Base-by-base conservation (phyloP, 2,113 vertebrate species). In the Poicephalus meyeri region DNA sequence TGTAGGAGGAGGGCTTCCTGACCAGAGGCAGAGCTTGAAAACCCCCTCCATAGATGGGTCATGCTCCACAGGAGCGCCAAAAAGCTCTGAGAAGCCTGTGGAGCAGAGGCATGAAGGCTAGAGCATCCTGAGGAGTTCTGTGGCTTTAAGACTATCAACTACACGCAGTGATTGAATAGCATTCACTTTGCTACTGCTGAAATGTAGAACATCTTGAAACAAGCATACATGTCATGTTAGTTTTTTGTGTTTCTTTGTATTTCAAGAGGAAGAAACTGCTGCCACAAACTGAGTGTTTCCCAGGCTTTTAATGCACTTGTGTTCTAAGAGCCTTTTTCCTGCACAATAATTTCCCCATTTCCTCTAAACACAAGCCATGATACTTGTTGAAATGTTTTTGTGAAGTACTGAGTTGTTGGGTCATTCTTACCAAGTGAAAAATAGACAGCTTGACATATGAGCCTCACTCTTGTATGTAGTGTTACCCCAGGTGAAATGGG, bases 201-300 rank as follows among this genome's bases (percentile, higher is more conserved):
- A 95, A 96, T 90, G 79, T 96, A 94, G 87, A 97, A 94, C 91
- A 91, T 94, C 93, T 94, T 88, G 80, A 90, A 84, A 91, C 93
- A 91, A 95, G 91, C 73, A 9, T 42, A 86, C 31, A 6, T 92
- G 95, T 88, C 92, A 91, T 94, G 93, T 94, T 94, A 94, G 80
- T 68, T 89, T 98, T 83, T 85, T 95, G 78, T 91, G 69, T 94
- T 95, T 96, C 97, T 97, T 97, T 96, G 66, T 97, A 70, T 98
- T 97, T 98, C 71, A 50, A 95, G 92, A 96, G 93, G 92, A 86
- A 94, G 96, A 95, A 70, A 73, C 89, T 91, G 87, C 92, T 88
- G 66, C 92, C 89, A 91, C 92, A 92, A 93, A 87, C 92, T 16
- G 73, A 86, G 65, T 91, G 50, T 95, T 97, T 95, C 93, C 61